A percentile compares a stretch with the other conserved stretches of the same genome.
Conservation (phyloP, 2,888 invertebrate genomes). For the Rhagonycha lutea region DNA sequence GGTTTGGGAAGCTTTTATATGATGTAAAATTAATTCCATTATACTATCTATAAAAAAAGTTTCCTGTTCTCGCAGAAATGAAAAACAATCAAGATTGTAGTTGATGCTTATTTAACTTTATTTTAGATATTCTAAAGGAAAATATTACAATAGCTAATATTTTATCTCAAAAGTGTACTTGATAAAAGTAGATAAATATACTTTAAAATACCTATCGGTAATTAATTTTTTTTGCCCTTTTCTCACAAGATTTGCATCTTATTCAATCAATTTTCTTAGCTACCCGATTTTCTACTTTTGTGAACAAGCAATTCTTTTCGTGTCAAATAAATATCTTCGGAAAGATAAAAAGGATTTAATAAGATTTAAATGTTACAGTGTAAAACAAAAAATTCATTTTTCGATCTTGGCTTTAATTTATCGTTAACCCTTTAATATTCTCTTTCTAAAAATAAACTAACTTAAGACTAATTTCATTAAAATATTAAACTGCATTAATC, state of each 20-base stretch:
- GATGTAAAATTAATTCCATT: background rate
- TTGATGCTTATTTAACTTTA: background rate
- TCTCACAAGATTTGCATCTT: background rate
- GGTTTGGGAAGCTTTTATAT: background rate
- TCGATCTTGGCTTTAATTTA: background rate
- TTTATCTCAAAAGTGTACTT: background rate
- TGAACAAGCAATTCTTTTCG: background rate
- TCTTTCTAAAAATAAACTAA: background rate
- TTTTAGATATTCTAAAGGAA: background rate
- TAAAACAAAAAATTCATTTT: background rate
- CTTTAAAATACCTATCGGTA: background rate
- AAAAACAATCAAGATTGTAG: background rate
- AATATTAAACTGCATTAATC: background rate
- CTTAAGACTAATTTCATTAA: background rate
- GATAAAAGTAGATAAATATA: background rate
- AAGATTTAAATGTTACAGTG: background rate
- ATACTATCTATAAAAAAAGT: background rate
- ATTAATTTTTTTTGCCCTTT: background rate
- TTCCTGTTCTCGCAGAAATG: background rate
- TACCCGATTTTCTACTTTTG: background rate
- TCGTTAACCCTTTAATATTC: background rate
- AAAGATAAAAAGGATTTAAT: background rate
- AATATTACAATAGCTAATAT: background rate
- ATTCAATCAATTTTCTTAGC: background rate
- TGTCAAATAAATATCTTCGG: background rate